These are phyloP conservation scores for Euphonia xanthogaster DNA, from an alignment of 2,797 vertebrate genomes.

Conservation along the genomic window DNA sequence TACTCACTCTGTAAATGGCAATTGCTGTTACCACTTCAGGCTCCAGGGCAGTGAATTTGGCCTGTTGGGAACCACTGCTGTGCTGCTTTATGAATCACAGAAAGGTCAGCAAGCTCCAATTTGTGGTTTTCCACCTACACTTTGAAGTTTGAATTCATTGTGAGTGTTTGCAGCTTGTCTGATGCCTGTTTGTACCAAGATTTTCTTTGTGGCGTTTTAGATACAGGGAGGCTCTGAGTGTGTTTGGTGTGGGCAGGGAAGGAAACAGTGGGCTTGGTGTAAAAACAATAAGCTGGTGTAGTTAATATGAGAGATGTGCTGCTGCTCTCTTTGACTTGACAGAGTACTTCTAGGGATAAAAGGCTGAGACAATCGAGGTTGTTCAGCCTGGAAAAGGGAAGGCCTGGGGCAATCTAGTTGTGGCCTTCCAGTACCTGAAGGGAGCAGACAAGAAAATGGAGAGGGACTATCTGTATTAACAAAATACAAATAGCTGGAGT, in stretches of 20 bases:
- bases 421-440: background rate
- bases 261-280: background rate
- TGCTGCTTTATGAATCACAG: slow-evolving; percentile 24
- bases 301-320: background rate
- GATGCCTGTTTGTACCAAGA: background rate
- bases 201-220: background rate
- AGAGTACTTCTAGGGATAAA: background rate
- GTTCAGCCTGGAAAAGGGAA: background rate
- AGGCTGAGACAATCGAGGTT: background rate
- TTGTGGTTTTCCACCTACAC: slow-evolving; percentile 56
- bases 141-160: slow-evolving; percentile 32
- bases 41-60: slow-evolving; percentile 39
- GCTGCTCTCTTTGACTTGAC: background rate
- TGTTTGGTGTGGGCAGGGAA: background rate
- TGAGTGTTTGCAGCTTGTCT: slow-evolving; percentile 5
- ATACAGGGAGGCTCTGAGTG: background rate
- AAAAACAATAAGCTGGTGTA: slow-evolving; percentile 14
- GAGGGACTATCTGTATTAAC: background rate
- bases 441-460: background rate
- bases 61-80: background rate
- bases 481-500: background rate
- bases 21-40: background rate
- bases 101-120: slow-evolving; percentile 5
- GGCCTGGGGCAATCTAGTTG: background rate
- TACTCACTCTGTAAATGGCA: background rate